phyloP scores from a whole-genome alignment of 2,797 vertebrate species.

The Acanthurus lineatus region DNA sequence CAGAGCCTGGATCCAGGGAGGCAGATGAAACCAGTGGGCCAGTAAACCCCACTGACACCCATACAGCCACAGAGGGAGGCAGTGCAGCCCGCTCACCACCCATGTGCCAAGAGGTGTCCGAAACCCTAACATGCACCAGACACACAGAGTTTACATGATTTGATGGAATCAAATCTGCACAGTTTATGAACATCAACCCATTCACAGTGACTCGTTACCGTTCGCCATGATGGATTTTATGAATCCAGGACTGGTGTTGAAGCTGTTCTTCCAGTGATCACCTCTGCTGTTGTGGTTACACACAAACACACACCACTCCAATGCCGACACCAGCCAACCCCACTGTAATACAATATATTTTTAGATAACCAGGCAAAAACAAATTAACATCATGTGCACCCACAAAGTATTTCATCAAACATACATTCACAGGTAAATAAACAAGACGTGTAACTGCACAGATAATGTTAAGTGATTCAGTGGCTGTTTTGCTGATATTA shows the following conservation, averaged over 20 bases:
- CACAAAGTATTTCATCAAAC: background rate
- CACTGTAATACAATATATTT: constrained; percentile 55
- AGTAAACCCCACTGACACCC: constrained; percentile 44
- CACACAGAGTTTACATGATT: background rate
- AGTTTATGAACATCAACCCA: no score
- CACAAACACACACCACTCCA: constrained; percentile 86
- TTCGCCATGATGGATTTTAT: constrained; percentile 79
- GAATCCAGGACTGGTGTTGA: constrained; percentile 69
- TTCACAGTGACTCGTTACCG: constrained; percentile 54
- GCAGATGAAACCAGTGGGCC: constrained; percentile 41
- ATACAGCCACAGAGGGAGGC: constrained; percentile 82
- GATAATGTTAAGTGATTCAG: background rate
- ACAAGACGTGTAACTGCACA: background rate
- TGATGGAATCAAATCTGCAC: background rate
- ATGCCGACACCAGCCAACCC: constrained; percentile 80
- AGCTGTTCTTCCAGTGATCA: constrained; percentile 80
- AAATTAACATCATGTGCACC: background rate
- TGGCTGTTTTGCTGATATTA: background rate
- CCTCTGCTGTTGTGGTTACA: constrained; percentile 82
- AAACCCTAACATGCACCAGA: constrained; percentile 64
- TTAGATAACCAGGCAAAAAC: background rate
- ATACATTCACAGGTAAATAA: background rate
- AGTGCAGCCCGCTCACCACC: constrained; percentile 78
- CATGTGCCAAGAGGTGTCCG: constrained; percentile 73
- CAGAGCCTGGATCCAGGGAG: constrained; percentile 60